Conservation (phyloP, 2,797 vertebrate species). For the Triplophysa yarkandensis region DNA sequence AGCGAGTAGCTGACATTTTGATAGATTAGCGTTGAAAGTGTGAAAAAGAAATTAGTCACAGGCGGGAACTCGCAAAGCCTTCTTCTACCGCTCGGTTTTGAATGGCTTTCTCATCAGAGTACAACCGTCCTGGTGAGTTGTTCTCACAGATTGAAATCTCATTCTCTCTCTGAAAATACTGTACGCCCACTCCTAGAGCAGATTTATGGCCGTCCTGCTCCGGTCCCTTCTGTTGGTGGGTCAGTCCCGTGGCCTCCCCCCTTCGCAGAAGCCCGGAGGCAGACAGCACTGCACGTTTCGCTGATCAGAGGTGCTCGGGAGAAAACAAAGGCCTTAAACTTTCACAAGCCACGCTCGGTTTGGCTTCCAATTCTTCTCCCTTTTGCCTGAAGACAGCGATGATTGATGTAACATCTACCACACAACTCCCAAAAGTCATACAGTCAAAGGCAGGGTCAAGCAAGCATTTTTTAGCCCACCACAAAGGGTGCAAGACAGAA, state of each 20-base stretch:
- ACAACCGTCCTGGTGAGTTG: slow-evolving; percentile 54
- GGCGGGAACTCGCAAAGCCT: slow-evolving; percentile 61
- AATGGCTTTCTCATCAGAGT: slow-evolving; percentile 61
- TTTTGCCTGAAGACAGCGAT: slow-evolving; percentile 6
- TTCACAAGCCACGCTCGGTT: slow-evolving; percentile 44
- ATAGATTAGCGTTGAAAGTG: slow-evolving; percentile 69
- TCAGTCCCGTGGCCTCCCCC: slow-evolving; percentile 41
- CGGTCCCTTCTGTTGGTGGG: slow-evolving; percentile 57
- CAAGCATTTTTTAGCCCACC: slow-evolving; percentile 11
- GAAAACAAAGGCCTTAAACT: slow-evolving; percentile 49
- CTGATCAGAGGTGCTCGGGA: slow-evolving; percentile 48
- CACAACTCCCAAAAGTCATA: slow-evolving; percentile 17
- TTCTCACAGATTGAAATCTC: slow-evolving; percentile 72
- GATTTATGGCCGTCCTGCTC: slow-evolving; percentile 66
- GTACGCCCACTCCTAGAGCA: slow-evolving; percentile 58
- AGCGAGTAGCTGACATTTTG: slow-evolving; percentile 64
- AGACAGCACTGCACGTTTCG: slow-evolving; percentile 36
- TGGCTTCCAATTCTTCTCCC: slow-evolving; percentile 25
- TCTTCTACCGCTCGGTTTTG: slow-evolving; percentile 33
- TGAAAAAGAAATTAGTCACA: slow-evolving; percentile 78
- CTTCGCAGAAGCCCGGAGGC: slow-evolving; percentile 17
- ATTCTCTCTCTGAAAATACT: slow-evolving; percentile 63
- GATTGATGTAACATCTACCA: slow-evolving; percentile 45
- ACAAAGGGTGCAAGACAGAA: slow-evolving; percentile 35
- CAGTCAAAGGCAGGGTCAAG: not conserved